Percentiles rank a stretch among this genome's conserved stretches.
Evolutionary conservation across 1,140 invertebrate genomes (phyloP).

Genomic region (Homarus americanus): DNA sequence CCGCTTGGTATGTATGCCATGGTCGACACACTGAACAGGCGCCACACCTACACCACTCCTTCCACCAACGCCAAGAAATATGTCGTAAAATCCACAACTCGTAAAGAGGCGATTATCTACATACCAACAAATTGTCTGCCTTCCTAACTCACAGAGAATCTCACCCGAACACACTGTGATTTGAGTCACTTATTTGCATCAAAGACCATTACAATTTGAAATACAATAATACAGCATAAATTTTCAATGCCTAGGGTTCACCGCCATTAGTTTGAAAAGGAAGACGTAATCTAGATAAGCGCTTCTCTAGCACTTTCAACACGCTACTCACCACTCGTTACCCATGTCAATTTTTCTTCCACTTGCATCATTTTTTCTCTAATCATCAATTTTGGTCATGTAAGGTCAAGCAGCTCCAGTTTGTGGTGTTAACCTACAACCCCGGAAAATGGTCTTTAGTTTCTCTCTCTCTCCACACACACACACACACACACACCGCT

Average conservation of each 20-base stretch:
- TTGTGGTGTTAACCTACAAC: not conserved
- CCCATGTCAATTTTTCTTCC: not conserved
- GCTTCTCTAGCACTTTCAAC: not conserved
- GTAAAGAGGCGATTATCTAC: too few species aligned
- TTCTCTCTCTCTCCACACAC: too few species aligned
- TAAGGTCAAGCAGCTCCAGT: not conserved
- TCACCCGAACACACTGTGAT: not conserved
- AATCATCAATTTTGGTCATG: conserved; percentile 14
- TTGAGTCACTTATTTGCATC: not conserved
- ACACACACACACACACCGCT: too few species aligned
- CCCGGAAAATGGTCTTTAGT: not conserved
- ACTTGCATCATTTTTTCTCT: not conserved
- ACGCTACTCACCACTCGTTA: not conserved
- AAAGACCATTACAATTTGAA: not conserved
- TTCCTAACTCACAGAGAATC: too few species aligned
- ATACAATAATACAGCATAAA: not conserved
- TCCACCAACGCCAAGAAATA: too few species aligned
- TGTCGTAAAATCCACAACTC: too few species aligned
- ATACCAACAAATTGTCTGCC: too few species aligned
- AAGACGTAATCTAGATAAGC: not conserved
- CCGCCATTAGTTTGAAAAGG: not conserved
- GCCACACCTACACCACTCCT: too few species aligned
- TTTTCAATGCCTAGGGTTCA: not conserved
- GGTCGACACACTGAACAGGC: too few species aligned
- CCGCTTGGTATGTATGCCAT: too few species aligned